Conservation (phyloP, 2,797 vertebrate genomes). For the Melanotaenia parkinsoni region DNA sequence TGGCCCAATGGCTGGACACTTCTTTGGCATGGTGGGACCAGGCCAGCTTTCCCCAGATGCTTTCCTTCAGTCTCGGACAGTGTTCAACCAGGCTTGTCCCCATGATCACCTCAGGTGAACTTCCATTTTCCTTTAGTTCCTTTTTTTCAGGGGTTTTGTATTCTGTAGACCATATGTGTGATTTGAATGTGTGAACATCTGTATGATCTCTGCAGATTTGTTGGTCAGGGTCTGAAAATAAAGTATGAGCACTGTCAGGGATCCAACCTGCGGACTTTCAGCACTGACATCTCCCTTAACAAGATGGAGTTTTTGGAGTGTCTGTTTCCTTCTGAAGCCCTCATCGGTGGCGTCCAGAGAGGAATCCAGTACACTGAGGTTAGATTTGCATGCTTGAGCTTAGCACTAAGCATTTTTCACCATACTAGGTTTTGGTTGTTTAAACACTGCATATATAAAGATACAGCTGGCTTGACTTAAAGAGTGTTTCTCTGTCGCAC, state of each 20-base stretch:
- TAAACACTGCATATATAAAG: constrained; percentile 13
- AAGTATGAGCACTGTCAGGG: constrained; percentile 94
- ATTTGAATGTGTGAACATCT: neutral
- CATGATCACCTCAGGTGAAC: constrained; percentile 95
- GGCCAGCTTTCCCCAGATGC: constrained; percentile 83
- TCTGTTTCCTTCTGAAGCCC: constrained; percentile 89
- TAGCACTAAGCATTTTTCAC: constrained; percentile 3
- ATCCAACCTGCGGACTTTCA: constrained; percentile 86
- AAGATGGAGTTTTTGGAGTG: constrained; percentile 95
- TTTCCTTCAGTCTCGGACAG: constrained; percentile 87
- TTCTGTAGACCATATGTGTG: neutral
- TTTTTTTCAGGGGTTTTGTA: neutral
- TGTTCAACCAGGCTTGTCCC: constrained; percentile 94
- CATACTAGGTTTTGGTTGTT: constrained; percentile 21
- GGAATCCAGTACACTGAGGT: constrained; percentile 97
- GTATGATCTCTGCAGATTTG: constrained; percentile 83
- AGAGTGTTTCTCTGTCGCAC: constrained; percentile 60
- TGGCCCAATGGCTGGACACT: constrained; percentile 90
- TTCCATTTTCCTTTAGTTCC: constrained; percentile 13
- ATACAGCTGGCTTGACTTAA: constrained; percentile 16
- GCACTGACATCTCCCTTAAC: constrained; percentile 90
- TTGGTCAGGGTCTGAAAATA: constrained; percentile 90
- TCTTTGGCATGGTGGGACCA: constrained; percentile 89
- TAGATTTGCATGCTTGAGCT: constrained; percentile 38
- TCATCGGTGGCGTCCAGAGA: constrained; percentile 81